phyloP scores from a whole-genome alignment of 2,888 invertebrate genomes.

The Neoaliturus tenellus region DNA sequence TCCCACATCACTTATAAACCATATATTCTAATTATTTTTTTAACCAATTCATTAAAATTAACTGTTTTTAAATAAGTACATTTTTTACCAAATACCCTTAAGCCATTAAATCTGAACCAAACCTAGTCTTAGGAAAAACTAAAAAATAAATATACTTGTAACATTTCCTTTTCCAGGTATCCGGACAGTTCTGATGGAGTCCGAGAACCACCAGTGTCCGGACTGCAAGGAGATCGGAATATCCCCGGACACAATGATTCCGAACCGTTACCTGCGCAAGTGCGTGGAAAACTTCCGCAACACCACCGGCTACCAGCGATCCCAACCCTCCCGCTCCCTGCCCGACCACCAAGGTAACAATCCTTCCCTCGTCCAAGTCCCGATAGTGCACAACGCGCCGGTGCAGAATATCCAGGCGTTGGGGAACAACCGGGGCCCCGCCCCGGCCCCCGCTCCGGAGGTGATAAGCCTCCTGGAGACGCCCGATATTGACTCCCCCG shows the following conservation, averaged over 20 bases:
- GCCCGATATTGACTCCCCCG: conserved; percentile 31
- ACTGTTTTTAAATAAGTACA: no score
- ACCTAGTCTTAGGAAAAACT: no score
- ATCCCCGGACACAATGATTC: conserved; percentile 94
- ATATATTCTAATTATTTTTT: no score
- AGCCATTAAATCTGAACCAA: no score
- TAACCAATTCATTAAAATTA: no score
- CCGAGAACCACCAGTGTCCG: conserved; percentile 97
- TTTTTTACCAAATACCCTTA: no score
- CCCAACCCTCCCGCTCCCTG: conserved; percentile 61
- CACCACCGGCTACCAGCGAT: conserved; percentile 90
- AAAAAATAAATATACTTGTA: no score
- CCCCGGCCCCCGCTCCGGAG: conserved; percentile 56
- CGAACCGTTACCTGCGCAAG: conserved; percentile 92
- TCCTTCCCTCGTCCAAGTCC: conserved; percentile 70
- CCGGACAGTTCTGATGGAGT: conserved; percentile 90
- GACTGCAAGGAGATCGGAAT: conserved; percentile 95
- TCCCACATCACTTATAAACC: no score
- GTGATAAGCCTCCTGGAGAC: conserved; percentile 41
- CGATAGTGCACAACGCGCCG: background rate
- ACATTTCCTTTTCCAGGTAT: conserved; percentile 92
- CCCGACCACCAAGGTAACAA: conserved; percentile 76
- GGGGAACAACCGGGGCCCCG: conserved; percentile 77
- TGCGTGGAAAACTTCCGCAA: conserved; percentile 94
- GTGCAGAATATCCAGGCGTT: conserved; percentile 21